phyloP scores from a whole-genome alignment of 2,113 vertebrate species.

The Puma concolor region DNA sequence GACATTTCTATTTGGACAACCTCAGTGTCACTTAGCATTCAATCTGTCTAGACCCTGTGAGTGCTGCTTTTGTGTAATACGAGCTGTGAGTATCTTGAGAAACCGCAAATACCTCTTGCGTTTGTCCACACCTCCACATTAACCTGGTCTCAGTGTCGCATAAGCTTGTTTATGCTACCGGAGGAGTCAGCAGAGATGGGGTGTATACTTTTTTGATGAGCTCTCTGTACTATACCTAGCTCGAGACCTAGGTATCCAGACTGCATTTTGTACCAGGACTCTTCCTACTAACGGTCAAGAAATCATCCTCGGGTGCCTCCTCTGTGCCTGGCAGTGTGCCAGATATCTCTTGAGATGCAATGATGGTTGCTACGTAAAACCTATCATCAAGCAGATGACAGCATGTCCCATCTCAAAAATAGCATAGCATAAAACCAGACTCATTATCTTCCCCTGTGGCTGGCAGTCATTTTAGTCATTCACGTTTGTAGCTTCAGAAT shows the following conservation, averaged over 20 bases:
- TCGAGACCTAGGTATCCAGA: background rate
- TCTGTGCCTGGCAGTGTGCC: background rate
- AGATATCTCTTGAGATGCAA: background rate
- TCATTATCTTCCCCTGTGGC: background rate
- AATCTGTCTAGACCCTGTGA: background rate
- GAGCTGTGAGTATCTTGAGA: background rate
- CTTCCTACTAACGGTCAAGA: background rate
- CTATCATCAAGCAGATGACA: conserved; percentile 38
- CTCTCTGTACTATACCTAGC: background rate
- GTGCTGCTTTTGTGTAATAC: background rate
- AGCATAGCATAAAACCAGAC: background rate
- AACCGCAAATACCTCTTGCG: background rate
- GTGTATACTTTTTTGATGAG: background rate
- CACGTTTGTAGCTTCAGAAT: background rate
- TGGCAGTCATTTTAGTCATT: background rate
- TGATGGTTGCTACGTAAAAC: background rate
- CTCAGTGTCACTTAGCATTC: background rate
- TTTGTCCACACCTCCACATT: background rate
- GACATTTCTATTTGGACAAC: background rate
- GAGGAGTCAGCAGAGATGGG: background rate
- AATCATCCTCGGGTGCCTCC: background rate
- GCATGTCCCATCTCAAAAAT: background rate
- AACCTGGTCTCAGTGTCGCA: background rate
- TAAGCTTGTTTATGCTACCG: background rate
- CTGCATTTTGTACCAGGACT: background rate